phyloP scores from a whole-genome alignment of 2,113 vertebrate species.

The Heloderma charlesbogerti region DNA sequence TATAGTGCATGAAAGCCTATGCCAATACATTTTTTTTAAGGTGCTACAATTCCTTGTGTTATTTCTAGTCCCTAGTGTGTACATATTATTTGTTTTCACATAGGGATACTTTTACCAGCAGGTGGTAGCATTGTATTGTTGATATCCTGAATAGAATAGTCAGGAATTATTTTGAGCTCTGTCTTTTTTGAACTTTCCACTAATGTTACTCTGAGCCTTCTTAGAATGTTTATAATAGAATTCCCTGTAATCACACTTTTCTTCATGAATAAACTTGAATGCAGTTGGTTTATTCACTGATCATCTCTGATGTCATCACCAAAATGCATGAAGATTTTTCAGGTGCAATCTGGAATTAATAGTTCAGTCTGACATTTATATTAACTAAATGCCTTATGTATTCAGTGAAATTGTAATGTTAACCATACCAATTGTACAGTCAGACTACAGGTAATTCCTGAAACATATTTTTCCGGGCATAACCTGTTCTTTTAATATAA shows the following conservation, averaged over 20 bases:
- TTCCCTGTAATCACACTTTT: background rate
- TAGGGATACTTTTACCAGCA: slow-evolving; percentile 42
- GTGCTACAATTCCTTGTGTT: no score
- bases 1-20: no score
- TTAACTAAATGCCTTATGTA: background rate
- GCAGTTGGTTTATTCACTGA: background rate
- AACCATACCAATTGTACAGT: background rate
- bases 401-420: background rate
- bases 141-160: slow-evolving; percentile 20
- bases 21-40: no score
- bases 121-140: slow-evolving; percentile 64
- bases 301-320: background rate
- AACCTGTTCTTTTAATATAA: background rate
- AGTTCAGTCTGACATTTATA: background rate
- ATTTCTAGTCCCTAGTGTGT: background rate
- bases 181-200: background rate
- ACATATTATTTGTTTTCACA: background rate
- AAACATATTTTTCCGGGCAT: background rate
- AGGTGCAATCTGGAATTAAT: background rate
- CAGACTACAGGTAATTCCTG: background rate
- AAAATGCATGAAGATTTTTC: background rate
- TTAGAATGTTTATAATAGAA: slow-evolving; percentile 12
- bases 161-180: background rate
- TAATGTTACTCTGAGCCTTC: background rate
- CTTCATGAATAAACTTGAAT: background rate